Evolutionary conservation across 2,888 invertebrate genomes (phyloP).

Genomic region (Keiferia lycopersicella): DNA sequence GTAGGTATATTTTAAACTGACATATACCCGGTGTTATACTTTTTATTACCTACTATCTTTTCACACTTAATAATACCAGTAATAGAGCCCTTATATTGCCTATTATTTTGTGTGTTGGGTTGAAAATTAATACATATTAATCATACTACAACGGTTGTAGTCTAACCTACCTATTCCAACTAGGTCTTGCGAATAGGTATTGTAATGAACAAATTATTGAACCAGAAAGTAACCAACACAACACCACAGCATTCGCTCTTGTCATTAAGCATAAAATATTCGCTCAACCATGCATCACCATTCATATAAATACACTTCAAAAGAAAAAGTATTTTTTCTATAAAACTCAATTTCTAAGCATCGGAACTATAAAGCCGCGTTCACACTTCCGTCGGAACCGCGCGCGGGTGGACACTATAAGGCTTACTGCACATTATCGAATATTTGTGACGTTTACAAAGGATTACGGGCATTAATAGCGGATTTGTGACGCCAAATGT

Average conservation of each 20-base stretch:
- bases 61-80: too few relatives aligned
- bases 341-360: slow-evolving; percentile 4
- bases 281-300: neutral
- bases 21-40: too few relatives aligned
- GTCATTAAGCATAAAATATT: neutral
- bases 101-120: neutral
- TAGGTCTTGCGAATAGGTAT: neutral
- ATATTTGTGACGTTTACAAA: slow-evolving; percentile 16
- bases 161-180: neutral
- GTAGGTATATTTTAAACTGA: too few relatives aligned
- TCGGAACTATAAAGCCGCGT: slow-evolving; percentile 22
- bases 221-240: neutral
- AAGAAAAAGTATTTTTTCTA: neutral
- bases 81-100: too few relatives aligned
- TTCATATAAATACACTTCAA: neutral
- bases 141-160: neutral
- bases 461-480: neutral
- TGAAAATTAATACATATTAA: too few relatives aligned
- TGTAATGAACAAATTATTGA: too few relatives aligned
- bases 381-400: slow-evolving; percentile 31
- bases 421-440: slow-evolving; percentile 19
- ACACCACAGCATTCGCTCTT: neutral
- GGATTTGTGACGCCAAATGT: slow-evolving; percentile 14
- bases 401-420: slow-evolving; percentile 18
- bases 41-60: too few relatives aligned